Base-by-base conservation (phyloP, 2,888 invertebrate genomes). In the Drosophila parthenogenetica region DNA sequence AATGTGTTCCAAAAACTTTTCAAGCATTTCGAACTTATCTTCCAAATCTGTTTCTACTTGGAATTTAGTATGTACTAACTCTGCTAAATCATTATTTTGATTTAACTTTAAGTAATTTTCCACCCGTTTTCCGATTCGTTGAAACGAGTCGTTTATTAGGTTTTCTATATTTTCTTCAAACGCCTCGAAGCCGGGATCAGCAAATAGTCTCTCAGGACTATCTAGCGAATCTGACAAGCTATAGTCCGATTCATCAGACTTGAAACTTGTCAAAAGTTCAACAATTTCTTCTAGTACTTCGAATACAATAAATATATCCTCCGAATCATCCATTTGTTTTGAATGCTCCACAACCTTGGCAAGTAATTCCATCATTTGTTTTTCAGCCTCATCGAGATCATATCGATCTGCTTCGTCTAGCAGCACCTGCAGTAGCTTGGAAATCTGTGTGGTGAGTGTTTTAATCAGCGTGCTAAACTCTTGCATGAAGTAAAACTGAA, bases 31-130 rank as follows among this genome's bases (percentile, higher is more conserved):
- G 2, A 76, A 8, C 37, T 81, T 83, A 0, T 25, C 48, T 40
- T 76, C 65, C 1, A 68, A 10, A 42, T 83, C 70, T n/a, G 19
- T 35, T 55, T 84, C 81, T 3, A 51, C 57, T 37, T 58, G 45
- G 7, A 76, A 77, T 0, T 39, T 13, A 5, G 16, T 17, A 17
- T 19, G 19, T 62, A 68, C 19, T 5, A 58, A 68, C 0, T 51
- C 22, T 5, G 1, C 35, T 14, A 54, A 43, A 43, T 58, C 8
- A 45, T 16, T 1, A 62, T 42, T 11, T 37, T 17, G 8, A 35
- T 43, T 16, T 3, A 53, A 53, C 7, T 39, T 60, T 8, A 82
- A 42, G 59, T 72, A 82, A 7, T 51, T 7, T 5, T 67, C 50
- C 2, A 77, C 14, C 3, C 60, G 62, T 5, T 53, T 32, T 48